phyloP scores from a whole-genome alignment of 64 coral and sea anemone species.

The Montipora sp. region DNA sequence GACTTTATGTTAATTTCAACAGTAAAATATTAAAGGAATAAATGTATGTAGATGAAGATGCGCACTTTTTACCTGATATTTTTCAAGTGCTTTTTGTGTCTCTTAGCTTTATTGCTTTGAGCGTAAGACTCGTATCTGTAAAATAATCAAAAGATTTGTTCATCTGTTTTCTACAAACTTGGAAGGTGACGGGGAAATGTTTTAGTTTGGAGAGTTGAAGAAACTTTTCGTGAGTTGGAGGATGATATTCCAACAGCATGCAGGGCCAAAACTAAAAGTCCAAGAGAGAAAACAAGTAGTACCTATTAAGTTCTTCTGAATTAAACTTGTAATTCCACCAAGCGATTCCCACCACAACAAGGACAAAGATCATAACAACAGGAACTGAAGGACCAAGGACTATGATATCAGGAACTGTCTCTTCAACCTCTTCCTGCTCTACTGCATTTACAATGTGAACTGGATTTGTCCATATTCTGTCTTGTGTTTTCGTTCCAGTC shows the following conservation, averaged over 20 bases:
- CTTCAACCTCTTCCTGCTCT: conserved; percentile 1
- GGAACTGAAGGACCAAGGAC: conserved; percentile 31
- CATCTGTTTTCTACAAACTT: neutral
- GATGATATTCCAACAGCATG: neutral
- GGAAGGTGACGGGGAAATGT: neutral
- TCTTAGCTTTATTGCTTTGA: conserved; percentile 1
- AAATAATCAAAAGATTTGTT: neutral
- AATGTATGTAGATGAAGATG: neutral
- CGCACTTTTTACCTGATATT: conserved; percentile 12
- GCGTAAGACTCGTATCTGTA: conserved; percentile 23
- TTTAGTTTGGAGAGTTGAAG: neutral
- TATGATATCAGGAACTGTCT: conserved; percentile 44
- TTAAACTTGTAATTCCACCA: conserved; percentile 61
- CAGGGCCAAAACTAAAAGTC: neutral
- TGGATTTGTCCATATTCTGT: neutral
- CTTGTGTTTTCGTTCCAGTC: neutral
- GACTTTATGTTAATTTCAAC: neutral
- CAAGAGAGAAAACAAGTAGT: too few species aligned
- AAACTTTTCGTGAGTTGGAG: neutral
- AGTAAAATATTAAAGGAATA: too few species aligned
- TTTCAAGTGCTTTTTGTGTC: conserved; percentile 2
- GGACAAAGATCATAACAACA: conserved; percentile 30
- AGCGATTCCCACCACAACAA: conserved; percentile 36
- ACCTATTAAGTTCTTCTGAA: conserved; percentile 45
- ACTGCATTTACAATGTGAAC: neutral